phyloP scores from a whole-genome alignment of 2,113 vertebrate genomes.

The Tauraco erythrolophus region DNA sequence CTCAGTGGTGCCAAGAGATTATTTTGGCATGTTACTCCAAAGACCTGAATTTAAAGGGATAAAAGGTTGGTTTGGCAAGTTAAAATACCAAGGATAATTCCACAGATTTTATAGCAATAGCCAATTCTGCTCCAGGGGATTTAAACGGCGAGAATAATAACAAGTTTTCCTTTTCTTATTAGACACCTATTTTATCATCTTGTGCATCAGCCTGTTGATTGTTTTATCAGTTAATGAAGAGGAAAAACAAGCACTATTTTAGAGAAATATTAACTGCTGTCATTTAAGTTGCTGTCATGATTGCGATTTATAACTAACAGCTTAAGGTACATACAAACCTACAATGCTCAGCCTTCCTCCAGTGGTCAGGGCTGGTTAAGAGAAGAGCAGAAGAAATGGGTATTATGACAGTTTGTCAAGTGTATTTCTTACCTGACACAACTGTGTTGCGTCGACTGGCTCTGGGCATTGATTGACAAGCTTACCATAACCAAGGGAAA shows the following conservation, averaged over 20 bases:
- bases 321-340: background rate
- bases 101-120: constrained; percentile 39
- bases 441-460: background rate
- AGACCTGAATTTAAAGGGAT: background rate
- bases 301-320: constrained; percentile 48
- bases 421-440: background rate
- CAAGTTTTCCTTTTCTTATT: background rate
- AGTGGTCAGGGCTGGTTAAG: background rate
- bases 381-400: background rate
- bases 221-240: constrained; percentile 50
- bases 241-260: constrained; percentile 22
- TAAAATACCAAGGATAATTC: constrained; percentile 1
- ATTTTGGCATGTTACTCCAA: constrained; percentile 33
- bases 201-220: constrained; percentile 42
- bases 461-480: constrained; percentile 21
- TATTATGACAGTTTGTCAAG: background rate
- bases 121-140: constrained; percentile 3
- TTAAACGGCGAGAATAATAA: constrained; percentile 35
- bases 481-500: background rate
- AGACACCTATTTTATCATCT: background rate
- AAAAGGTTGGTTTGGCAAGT: background rate
- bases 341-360: background rate
- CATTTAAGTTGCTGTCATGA: constrained; percentile 30
- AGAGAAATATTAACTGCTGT: constrained; percentile 58
- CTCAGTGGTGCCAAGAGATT: background rate